Conservation (phyloP, 2,113 vertebrate species). For the Amblyopsis rosae region DNA sequence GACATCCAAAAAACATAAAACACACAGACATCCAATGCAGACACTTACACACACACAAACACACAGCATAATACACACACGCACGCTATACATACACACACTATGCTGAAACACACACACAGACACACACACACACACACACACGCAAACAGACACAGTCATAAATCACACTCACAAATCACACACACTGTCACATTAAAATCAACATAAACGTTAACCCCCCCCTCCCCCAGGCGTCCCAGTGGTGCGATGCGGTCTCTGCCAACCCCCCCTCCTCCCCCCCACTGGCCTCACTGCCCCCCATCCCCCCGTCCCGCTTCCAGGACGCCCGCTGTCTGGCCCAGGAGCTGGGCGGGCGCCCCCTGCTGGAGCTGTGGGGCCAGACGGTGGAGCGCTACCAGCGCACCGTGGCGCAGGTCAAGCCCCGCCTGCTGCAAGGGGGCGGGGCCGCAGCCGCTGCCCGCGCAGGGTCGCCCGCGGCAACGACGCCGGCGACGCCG, state of each 20-base stretch:
- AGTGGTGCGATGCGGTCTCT: constrained; percentile 82
- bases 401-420: constrained; percentile 75
- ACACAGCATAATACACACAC: no score
- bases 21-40: no score
- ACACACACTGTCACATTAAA: no score
- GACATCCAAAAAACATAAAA: no score
- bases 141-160: no score
- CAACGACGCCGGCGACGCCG: neutral
- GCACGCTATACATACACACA: no score
- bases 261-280: constrained; percentile 59
- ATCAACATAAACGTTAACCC: neutral
- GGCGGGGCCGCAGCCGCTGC: neutral
- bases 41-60: no score
- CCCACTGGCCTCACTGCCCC: constrained; percentile 72
- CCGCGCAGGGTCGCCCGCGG: constrained; percentile 6
- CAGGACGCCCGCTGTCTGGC: constrained; percentile 84
- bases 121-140: no score
- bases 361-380: constrained; percentile 79
- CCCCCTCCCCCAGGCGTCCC: constrained; percentile 70
- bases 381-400: constrained; percentile 81
- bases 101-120: no score
- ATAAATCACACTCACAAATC: no score
- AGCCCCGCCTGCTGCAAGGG: constrained; percentile 73
- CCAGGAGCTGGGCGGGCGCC: constrained; percentile 80
- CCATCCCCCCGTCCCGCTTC: constrained; percentile 81